Percentiles rank a stretch among this genome's conserved stretches.
phyloP scores from a whole-genome alignment of 2,113 vertebrate species.

The Dryoscopus gambensis region DNA sequence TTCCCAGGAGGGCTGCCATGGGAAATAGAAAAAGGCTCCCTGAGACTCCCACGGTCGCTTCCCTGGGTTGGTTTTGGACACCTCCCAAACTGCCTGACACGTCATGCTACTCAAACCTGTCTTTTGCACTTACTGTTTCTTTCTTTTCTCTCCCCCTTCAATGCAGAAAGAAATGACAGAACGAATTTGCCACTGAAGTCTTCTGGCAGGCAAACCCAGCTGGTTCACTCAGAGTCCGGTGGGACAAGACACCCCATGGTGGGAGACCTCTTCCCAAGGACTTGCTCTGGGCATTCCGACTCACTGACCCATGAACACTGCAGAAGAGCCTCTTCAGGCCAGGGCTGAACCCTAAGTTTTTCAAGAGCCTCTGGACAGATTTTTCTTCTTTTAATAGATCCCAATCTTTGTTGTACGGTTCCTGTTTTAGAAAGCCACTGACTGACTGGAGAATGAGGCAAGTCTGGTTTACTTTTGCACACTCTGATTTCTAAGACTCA shows the following conservation, averaged over 20 bases:
- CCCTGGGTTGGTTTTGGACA: background rate
- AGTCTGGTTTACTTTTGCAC: background rate
- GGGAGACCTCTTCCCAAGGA: background rate
- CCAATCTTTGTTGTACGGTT: background rate
- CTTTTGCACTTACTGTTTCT: background rate
- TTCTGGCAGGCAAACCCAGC: background rate
- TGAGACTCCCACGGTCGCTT: background rate
- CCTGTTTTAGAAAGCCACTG: background rate
- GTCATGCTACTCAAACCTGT: background rate
- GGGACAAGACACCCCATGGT: background rate
- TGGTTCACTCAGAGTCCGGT: accelerated
- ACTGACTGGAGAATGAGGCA: background rate
- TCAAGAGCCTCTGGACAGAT: background rate
- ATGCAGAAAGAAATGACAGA: slow-evolving; percentile 91
- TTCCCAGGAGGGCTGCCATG: background rate
- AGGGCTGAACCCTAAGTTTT: background rate
- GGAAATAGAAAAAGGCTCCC: background rate
- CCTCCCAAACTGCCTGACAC: background rate
- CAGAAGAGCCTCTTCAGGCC: background rate
- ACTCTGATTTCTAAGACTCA: background rate
- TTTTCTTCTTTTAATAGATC: background rate
- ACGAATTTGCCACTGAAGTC: slow-evolving; percentile 82
- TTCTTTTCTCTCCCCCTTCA: slow-evolving; percentile 17
- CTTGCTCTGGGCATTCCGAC: background rate
- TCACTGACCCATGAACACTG: background rate